phyloP scores from a whole-genome alignment of 1,140 invertebrate species.

The Neoseiulus cucumeris region DNA sequence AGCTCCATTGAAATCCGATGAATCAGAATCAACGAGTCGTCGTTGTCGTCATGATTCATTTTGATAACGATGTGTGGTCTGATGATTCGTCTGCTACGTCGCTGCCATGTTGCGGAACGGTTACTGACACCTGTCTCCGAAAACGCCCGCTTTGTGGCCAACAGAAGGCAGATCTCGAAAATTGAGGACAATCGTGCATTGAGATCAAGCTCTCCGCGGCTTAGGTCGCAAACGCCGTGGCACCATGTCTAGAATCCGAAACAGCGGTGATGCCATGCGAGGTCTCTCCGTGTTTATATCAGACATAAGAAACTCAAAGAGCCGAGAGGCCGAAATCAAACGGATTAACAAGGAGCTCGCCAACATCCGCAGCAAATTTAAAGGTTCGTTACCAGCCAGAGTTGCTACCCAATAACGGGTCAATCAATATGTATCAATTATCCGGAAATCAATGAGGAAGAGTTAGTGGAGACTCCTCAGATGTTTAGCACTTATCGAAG shows the following conservation, averaged over 20 bases:
- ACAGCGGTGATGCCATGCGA: slow-evolving; percentile 97
- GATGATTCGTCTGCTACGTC: too few relatives aligned
- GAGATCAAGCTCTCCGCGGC: too few relatives aligned
- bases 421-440: background rate
- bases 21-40: too few relatives aligned
- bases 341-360: slow-evolving; percentile 99
- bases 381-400: slow-evolving; percentile 35
- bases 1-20: too few relatives aligned
- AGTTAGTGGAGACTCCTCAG: background rate
- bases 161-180: too few relatives aligned
- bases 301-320: slow-evolving; percentile 97
- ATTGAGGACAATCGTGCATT: too few relatives aligned
- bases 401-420: slow-evolving; percentile 9
- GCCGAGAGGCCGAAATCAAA: slow-evolving; percentile 99
- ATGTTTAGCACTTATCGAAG: too few relatives aligned
- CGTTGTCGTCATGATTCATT: too few relatives aligned
- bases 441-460: background rate
- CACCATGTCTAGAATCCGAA: background rate
- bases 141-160: too few relatives aligned
- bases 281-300: slow-evolving; percentile 99
- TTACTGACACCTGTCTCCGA: too few relatives aligned
- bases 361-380: slow-evolving; percentile 98
- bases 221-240: background rate
- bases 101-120: too few relatives aligned
- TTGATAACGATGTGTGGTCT: too few relatives aligned